Base-by-base conservation (phyloP, 2,888 invertebrate species). In the Loripinus fragilis region DNA sequence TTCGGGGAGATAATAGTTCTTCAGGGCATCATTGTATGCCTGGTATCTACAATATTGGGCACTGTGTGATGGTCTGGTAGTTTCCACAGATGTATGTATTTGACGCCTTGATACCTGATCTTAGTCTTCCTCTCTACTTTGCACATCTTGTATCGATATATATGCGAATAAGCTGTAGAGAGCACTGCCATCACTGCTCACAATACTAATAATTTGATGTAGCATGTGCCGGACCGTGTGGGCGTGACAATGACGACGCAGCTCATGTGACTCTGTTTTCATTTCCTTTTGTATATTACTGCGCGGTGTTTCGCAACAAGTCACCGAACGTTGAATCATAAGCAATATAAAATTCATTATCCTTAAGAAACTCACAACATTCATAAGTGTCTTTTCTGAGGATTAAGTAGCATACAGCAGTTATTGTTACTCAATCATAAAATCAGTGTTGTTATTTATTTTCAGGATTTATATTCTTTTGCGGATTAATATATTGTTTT, bases 221-320 rank as follows among this genome's bases (percentile, higher is more conserved):
- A 38, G 45, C 17, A 20, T 28, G 5, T 52, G 25, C 20, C 10
- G 15, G 25, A 52, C 52, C 23, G 52, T 52, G 52, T 8, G 25
- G 23, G n/a, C 5, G 38, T 38, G 38, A 38, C 38, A 17, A 48
- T 48, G 48, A 48, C 48, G 48, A 10, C 17, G 17, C 2, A 45
- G 41, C 33, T 71, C 55, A 38, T 71, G 64, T 33, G 55, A 41
- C 23, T 25, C 42, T 41, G 35, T 35, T 33, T 60, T 55, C 71
- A 71, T 71, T 60, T 71, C 41, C 41, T 38, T 17, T 41, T n/a
- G 23, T 60, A 20, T 60, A 60, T 60, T 33, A 33, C 33, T 60
- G 10, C 60, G 60, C 60, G 60, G 33, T 33, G 17, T 60, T 60
- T 60, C 60, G 60, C 60, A 60, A 60, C 60, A 33, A 33, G 33